Evolutionary conservation across 1,140 invertebrate genomes (phyloP).

Genomic region (Homalodisca vitripennis): DNA sequence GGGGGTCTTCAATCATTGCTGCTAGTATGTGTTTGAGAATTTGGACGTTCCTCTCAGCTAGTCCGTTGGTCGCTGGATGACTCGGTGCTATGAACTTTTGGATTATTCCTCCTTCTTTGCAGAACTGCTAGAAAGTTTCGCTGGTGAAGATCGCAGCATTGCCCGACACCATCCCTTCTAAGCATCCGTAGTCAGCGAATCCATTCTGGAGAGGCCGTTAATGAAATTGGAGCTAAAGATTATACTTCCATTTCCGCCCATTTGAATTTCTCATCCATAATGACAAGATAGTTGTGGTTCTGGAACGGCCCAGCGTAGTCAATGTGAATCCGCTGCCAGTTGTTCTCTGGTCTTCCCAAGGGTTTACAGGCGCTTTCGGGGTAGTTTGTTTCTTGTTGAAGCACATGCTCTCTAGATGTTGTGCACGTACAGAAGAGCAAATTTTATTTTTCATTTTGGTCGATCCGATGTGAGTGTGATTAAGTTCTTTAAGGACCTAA

Average conservation of each 20-base stretch:
- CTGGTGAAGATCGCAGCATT: too few species aligned
- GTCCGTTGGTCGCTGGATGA: constrained; percentile 46
- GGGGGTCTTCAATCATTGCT: constrained; percentile 39
- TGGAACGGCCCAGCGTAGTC: too few species aligned
- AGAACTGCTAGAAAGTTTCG: constrained; percentile 26
- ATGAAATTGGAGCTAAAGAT: neutral
- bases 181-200: too few species aligned
- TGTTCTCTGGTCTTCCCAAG: too few species aligned
- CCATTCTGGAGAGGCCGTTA: too few species aligned
- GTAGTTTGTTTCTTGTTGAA: constrained; percentile 36
- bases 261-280: constrained; percentile 48
- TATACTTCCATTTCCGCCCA: constrained; percentile 33
- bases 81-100: constrained; percentile 43
- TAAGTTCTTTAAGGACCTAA: constrained; percentile 34
- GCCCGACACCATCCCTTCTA: too few species aligned
- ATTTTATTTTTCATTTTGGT: constrained; percentile 44
- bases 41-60: constrained; percentile 44
- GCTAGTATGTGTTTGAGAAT: constrained; percentile 44
- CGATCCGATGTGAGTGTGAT: constrained; percentile 41
- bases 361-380: constrained; percentile 37
- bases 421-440: constrained; percentile 41
- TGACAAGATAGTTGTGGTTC: constrained; percentile 50
- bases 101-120: constrained; percentile 35
- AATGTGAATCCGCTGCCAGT: too few species aligned
- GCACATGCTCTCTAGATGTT: constrained; percentile 40